These are phyloP conservation scores for Papio anubis DNA, from an alignment of 2,113 vertebrate species.

Conservation along the genomic window DNA sequence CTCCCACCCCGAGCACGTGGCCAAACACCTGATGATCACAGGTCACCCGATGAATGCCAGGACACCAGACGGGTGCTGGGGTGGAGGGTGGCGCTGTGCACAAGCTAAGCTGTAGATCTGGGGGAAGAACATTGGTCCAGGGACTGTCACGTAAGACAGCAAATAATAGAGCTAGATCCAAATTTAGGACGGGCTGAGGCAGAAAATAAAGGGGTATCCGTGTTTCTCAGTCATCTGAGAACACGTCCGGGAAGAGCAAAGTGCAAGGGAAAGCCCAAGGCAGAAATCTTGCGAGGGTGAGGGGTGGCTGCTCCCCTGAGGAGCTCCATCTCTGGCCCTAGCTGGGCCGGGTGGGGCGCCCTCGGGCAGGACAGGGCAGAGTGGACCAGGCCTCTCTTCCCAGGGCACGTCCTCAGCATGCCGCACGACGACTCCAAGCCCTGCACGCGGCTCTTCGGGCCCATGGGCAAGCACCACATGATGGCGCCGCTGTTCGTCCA, in stretches of 20 bases:
- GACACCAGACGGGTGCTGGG: background rate
- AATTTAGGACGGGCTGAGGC: background rate
- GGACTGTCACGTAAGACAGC: rapidly evolving
- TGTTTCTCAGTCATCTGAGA: background rate
- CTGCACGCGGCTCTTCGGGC: slow-evolving; percentile 91
- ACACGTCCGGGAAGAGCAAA: background rate
- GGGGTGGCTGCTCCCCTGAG: background rate
- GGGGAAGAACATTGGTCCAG: background rate
- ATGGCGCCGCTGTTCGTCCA: slow-evolving; percentile 94
- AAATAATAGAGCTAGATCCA: background rate
- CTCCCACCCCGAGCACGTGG: background rate
- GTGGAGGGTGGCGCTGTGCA: rapidly evolving
- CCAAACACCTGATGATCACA: background rate
- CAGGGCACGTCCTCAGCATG: slow-evolving; percentile 98
- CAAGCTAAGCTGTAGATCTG: background rate
- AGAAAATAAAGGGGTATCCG: background rate
- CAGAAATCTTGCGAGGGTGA: background rate
- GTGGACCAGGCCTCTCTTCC: background rate
- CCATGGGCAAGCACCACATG: slow-evolving; percentile 89
- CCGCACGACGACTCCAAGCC: slow-evolving; percentile 96
- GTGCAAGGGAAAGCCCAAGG: background rate
- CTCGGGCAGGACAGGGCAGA: too few relatives aligned
- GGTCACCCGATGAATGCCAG: background rate
- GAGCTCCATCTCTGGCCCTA: background rate
- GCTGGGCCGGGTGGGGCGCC: background rate